Evolutionary conservation across 2,888 invertebrate species (phyloP).

Genomic region (Hydroisotoma schaefferi): DNA sequence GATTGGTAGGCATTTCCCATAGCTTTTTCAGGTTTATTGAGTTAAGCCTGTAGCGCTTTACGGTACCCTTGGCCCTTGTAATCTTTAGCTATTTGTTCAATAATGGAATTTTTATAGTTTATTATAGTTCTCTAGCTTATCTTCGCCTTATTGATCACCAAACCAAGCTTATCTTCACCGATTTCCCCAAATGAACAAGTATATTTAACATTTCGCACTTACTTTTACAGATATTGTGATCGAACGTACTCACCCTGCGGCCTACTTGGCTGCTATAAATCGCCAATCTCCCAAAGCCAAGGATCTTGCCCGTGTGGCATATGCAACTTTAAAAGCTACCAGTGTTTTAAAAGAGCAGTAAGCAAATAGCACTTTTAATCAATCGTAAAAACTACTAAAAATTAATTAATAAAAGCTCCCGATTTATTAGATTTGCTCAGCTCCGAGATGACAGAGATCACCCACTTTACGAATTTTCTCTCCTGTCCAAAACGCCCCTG

Average conservation of each 20-base stretch:
- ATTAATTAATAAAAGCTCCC: background rate
- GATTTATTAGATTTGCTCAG: conserved; percentile 39
- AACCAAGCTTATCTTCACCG: no score
- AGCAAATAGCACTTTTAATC: conserved; percentile 40
- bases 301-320: conserved; percentile 63
- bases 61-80: no score
- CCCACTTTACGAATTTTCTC: conserved; percentile 45
- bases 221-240: conserved; percentile 63
- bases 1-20: no score
- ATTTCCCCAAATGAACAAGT: no score
- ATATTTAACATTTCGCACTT: no score
- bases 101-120: no score
- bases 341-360: conserved; percentile 61
- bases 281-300: conserved; percentile 63
- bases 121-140: no score
- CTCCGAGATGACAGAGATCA: conserved; percentile 43
- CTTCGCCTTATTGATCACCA: no score
- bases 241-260: conserved; percentile 63
- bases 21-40: no score
- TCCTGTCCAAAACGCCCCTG: conserved; percentile 54
- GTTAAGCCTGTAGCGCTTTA: no score
- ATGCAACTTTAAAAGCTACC: conserved; percentile 66
- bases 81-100: no score
- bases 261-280: conserved; percentile 69
- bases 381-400: conserved; percentile 6